Percentiles rank a stretch among this genome's conserved stretches.
Evolutionary conservation across 2,888 invertebrate genomes (phyloP).

Genomic region (Arrhopalites spinosus): DNA sequence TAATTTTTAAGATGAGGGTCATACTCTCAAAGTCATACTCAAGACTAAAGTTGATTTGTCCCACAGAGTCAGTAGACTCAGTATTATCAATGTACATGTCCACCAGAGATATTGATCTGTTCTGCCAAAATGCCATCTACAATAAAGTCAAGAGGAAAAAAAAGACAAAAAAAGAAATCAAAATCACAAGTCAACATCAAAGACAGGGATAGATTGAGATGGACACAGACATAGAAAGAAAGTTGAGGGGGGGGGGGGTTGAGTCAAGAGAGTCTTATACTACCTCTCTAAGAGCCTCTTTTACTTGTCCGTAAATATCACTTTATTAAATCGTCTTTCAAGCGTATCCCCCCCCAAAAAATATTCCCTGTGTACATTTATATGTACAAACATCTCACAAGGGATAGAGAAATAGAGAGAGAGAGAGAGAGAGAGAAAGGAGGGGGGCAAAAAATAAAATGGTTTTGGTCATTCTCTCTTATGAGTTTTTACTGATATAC

Average conservation of each 20-base stretch:
- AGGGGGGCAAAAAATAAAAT: too few species aligned
- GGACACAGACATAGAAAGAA: background rate
- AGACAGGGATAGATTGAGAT: background rate
- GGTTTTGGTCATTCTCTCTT: background rate
- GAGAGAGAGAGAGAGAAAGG: background rate
- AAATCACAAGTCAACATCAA: background rate
- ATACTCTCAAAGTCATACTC: conserved; percentile 94
- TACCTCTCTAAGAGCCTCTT: conserved; percentile 8
- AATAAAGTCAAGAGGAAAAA: conserved; percentile 29
- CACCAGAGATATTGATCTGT: conserved; percentile 86
- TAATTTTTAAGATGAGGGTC: conserved; percentile 84
- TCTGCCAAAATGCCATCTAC: conserved; percentile 79
- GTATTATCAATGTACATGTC: conserved; percentile 95
- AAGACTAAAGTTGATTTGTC: conserved; percentile 90
- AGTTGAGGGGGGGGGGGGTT: background rate
- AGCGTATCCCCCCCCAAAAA: conserved; percentile 3
- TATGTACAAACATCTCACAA: background rate
- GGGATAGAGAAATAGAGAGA: background rate
- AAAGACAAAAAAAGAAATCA: background rate
- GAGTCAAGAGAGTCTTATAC: background rate
- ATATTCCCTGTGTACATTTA: background rate
- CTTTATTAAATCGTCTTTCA: conserved; percentile 34
- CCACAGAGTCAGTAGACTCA: conserved; percentile 90
- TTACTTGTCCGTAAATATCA: conserved; percentile 28
- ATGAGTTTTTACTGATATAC: background rate